Percentiles rank a stretch among this genome's conserved stretches.
Conservation (phyloP, 2,797 vertebrate species). For the Glyptemys insculpta region DNA sequence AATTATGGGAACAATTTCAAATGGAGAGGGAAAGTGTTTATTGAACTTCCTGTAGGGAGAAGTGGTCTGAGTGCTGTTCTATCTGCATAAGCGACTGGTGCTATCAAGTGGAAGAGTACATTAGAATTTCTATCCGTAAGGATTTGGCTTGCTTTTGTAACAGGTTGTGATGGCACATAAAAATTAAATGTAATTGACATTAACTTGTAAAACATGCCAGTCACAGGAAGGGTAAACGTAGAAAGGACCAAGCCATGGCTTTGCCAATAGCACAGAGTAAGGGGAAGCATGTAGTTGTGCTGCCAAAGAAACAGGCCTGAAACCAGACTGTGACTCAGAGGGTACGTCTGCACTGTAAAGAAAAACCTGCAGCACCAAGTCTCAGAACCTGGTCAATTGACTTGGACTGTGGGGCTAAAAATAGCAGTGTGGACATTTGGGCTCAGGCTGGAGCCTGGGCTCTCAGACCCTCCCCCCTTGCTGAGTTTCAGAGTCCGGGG, state of each 20-base stretch:
- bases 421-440: too few species aligned
- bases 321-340: not conserved
- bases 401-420: too few species aligned
- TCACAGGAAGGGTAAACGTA: not conserved
- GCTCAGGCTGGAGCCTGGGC: too few species aligned
- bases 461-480: too few species aligned
- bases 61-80: conserved; percentile 12
- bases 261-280: not conserved
- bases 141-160: not conserved
- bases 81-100: conserved; percentile 22
- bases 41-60: not conserved
- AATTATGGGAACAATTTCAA: not conserved
- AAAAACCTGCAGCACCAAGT: too few species aligned
- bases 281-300: not conserved
- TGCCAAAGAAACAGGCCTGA: not conserved
- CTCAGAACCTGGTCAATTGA: too few species aligned
- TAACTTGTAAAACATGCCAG: not conserved
- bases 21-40: not conserved
- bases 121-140: not conserved
- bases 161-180: not conserved
- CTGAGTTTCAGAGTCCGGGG: too few species aligned
- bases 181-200: not conserved
- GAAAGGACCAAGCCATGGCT: not conserved
- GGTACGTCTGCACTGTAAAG: too few species aligned
- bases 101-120: not conserved